phyloP scores from a whole-genome alignment of 2,113 vertebrate species.

The Petromus typicus region DNA sequence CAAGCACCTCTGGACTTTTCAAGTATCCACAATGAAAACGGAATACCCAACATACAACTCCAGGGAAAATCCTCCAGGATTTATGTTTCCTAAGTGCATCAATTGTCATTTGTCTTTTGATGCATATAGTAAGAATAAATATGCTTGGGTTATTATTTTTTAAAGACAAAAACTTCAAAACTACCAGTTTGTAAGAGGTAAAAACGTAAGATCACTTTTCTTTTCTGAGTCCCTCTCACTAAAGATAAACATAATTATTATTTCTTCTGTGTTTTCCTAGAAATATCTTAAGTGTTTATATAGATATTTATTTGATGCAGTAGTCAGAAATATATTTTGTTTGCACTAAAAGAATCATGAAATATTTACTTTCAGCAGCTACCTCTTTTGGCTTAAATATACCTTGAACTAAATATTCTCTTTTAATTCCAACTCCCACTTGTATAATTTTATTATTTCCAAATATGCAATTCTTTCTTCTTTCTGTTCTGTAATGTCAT shows the following conservation, averaged over 20 bases:
- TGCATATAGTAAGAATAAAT: background rate
- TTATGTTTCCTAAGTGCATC: constrained; percentile 3
- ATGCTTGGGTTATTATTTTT: background rate
- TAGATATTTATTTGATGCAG: background rate
- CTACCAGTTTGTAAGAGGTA: background rate
- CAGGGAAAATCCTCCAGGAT: background rate
- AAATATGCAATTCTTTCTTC: background rate
- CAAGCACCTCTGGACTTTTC: constrained; percentile 19
- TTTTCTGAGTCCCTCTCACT: background rate
- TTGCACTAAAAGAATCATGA: background rate
- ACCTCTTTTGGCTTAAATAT: constrained; percentile 56
- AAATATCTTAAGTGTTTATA: constrained; percentile 34
- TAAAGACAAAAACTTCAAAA: constrained; percentile 10
- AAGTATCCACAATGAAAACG: background rate
- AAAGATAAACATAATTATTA: constrained; percentile 34
- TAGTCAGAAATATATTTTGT: constrained; percentile 49
- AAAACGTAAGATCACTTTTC: constrained; percentile 34
- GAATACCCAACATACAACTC: background rate
- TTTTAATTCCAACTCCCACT: constrained; percentile 57
- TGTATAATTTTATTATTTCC: constrained; percentile 43
- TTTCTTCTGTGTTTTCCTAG: constrained; percentile 50
- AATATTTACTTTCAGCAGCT: background rate
- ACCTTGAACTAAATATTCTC: constrained; percentile 33
- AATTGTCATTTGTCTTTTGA: background rate
- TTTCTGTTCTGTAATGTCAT: background rate